Percentiles rank a stretch among this genome's conserved stretches.
These are phyloP conservation scores for Varecia variegata DNA, from an alignment of 2,797 vertebrate genomes.

Conservation along the genomic window DNA sequence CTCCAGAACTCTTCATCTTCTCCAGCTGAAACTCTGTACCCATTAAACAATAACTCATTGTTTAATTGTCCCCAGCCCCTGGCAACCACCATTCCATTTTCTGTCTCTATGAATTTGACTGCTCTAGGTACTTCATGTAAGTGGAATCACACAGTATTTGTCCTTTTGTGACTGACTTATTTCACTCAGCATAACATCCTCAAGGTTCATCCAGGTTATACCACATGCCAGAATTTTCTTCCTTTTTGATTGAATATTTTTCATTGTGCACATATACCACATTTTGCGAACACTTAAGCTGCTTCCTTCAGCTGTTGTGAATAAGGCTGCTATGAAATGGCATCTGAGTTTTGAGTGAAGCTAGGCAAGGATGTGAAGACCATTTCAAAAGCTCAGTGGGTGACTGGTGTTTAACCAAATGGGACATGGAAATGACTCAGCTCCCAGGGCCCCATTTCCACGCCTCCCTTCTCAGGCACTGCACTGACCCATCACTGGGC, in stretches of 20 bases:
- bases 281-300: not conserved
- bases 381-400: not conserved
- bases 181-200: not conserved
- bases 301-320: not conserved
- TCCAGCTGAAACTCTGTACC: not conserved
- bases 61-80: not conserved
- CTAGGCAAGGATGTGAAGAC: not conserved
- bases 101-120: not conserved
- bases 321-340: not conserved
- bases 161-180: not conserved
- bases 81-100: not conserved
- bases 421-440: not conserved
- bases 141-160: rapidly evolving
- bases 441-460: not conserved
- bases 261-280: rapidly evolving
- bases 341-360: not conserved
- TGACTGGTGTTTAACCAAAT: not conserved
- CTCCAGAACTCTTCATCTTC: not conserved
- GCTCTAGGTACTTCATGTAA: not conserved
- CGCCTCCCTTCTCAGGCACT: not conserved
- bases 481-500: not conserved
- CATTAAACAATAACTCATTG: not conserved
- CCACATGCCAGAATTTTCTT: not conserved
- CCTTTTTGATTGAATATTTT: not conserved
- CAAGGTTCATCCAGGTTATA: not conserved